phyloP scores from a whole-genome alignment of 2,113 vertebrate species.

The Chelonoidis abingdonii region DNA sequence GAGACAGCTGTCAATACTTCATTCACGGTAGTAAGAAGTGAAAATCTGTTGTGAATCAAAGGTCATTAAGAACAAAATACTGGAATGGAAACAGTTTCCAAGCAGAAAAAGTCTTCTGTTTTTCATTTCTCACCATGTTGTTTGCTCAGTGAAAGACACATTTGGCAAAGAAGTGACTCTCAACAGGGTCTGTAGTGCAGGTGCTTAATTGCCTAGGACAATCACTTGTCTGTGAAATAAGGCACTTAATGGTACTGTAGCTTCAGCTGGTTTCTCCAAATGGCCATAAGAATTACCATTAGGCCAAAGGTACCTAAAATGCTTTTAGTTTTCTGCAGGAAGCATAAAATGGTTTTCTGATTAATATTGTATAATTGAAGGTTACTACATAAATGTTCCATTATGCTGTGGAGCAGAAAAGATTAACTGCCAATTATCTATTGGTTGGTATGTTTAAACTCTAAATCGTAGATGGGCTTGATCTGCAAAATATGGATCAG shows the following conservation, averaged over 20 bases:
- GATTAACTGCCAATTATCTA: not conserved
- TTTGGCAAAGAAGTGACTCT: not conserved
- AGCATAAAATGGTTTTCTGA: conserved; percentile 7
- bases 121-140: not conserved
- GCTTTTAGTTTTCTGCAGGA: conserved; percentile 1
- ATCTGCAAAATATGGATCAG: not conserved
- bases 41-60: not conserved
- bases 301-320: conserved; percentile 12
- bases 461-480: not conserved
- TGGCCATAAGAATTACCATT: conserved; percentile 17
- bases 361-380: conserved; percentile 27
- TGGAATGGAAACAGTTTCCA: not conserved
- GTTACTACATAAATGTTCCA: not conserved
- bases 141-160: not conserved
- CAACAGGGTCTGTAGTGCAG: not conserved
- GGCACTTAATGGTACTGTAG: not conserved
- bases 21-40: not conserved
- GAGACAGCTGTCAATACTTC: not conserved
- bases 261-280: conserved; percentile 2
- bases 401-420: not conserved
- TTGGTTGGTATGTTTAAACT: not conserved
- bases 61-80: not conserved
- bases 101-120: not conserved
- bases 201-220: conserved; percentile 31
- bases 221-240: conserved; percentile 32